These are phyloP conservation scores for Sigmodon hispidus DNA, from an alignment of 2,113 vertebrate species.

Conservation along the genomic window DNA sequence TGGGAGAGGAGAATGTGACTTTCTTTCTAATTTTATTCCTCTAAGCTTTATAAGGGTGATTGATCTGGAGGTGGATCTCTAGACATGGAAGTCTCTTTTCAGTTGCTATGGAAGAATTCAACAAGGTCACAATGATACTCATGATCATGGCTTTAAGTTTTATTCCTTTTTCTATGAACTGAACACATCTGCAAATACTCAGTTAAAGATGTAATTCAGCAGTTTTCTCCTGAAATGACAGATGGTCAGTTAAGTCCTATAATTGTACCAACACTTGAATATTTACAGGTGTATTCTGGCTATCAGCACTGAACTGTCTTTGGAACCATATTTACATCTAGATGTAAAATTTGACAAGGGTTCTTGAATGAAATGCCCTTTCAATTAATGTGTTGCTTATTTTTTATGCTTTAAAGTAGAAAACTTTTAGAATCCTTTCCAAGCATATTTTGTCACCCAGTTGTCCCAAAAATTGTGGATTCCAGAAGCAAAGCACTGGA, in stretches of 20 bases:
- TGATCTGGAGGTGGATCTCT: neutral
- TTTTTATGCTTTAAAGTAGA: slow-evolving; percentile 11
- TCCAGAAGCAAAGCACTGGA: neutral
- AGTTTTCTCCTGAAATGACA: slow-evolving; percentile 66
- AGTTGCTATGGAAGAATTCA: slow-evolving; percentile 39
- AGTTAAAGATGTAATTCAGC: slow-evolving; percentile 61
- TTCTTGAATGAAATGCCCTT: neutral
- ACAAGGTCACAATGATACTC: slow-evolving; percentile 30
- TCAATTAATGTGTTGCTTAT: neutral
- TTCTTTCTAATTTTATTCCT: neutral
- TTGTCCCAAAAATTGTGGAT: neutral
- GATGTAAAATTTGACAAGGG: slow-evolving; percentile 32
- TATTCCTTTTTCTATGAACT: slow-evolving; percentile 39
- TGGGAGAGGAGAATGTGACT: neutral
- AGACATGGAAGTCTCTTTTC: neutral
- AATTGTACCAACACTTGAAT: slow-evolving; percentile 60
- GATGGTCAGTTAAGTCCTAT: slow-evolving; percentile 52
- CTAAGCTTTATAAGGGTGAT: neutral
- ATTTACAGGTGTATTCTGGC: slow-evolving; percentile 69
- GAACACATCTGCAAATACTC: slow-evolving; percentile 71
- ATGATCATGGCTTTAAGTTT: neutral
- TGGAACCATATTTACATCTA: slow-evolving; percentile 34
- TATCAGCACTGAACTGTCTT: slow-evolving; percentile 16
- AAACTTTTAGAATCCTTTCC: slow-evolving; percentile 26
- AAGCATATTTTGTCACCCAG: neutral